phyloP scores from a whole-genome alignment of 2,888 invertebrate genomes.

The Spilosoma lubricipeda region DNA sequence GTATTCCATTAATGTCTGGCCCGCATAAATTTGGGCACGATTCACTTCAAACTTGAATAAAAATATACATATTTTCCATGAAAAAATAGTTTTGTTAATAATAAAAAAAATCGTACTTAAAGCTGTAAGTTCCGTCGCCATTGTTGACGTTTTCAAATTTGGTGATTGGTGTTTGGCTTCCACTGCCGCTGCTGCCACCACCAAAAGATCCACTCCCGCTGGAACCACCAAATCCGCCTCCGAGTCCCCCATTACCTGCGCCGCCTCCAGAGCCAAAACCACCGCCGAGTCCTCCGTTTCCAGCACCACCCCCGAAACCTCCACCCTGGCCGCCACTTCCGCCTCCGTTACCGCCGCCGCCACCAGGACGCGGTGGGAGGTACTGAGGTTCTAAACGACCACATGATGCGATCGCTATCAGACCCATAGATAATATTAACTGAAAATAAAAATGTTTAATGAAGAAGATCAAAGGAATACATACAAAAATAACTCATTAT shows the following conservation, averaged over 20 bases:
- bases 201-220: slow-evolving; percentile 42
- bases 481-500: too few species aligned
- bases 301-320: slow-evolving; percentile 49
- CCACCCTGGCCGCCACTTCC: slow-evolving; percentile 47
- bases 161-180: slow-evolving; percentile 84
- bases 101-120: slow-evolving; percentile 77
- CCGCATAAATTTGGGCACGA: too few species aligned
- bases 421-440: slow-evolving; percentile 62
- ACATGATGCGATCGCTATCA: slow-evolving; percentile 70
- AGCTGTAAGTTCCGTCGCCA: slow-evolving; percentile 88
- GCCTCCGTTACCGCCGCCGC: slow-evolving; percentile 37
- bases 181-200: slow-evolving; percentile 52
- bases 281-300: slow-evolving; percentile 46
- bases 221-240: slow-evolving; percentile 47
- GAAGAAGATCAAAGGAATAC: too few species aligned
- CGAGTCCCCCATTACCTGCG: slow-evolving; percentile 27
- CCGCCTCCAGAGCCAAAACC: slow-evolving; percentile 44
- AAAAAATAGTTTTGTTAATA: background rate
- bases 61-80: background rate
- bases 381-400: slow-evolving; percentile 65
- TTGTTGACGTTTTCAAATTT: slow-evolving; percentile 88
- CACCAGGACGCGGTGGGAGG: slow-evolving; percentile 57
- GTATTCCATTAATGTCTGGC: too few species aligned
- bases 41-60: too few species aligned
- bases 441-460: slow-evolving; percentile 35